phyloP scores from a whole-genome alignment of 2,888 invertebrate species.

The Nemapogon koenigi region DNA sequence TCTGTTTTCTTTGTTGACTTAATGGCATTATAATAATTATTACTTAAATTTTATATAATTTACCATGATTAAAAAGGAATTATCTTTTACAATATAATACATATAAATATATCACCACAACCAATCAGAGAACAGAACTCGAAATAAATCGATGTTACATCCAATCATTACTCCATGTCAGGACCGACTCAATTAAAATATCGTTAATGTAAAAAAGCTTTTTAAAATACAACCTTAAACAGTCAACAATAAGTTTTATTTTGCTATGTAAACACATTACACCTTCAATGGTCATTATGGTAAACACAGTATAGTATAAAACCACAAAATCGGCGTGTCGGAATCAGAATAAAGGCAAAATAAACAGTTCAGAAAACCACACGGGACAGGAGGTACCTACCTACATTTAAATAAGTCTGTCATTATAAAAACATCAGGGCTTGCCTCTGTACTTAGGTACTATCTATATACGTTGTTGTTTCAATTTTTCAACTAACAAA shows the following conservation, averaged over 20 bases:
- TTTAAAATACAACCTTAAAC: constrained; percentile 37
- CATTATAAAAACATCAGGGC: constrained; percentile 42
- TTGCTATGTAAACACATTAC: constrained; percentile 26
- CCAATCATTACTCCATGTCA: constrained; percentile 65
- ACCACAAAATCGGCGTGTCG: constrained; percentile 62
- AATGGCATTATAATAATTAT: neutral
- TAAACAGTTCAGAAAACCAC: constrained; percentile 50
- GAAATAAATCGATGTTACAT: constrained; percentile 63
- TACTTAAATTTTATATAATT: constrained; percentile 1
- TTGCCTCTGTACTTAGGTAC: too few relatives aligned
- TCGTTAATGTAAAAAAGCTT: constrained; percentile 47
- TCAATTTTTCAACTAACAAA: too few relatives aligned
- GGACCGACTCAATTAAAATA: constrained; percentile 65
- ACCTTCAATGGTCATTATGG: constrained; percentile 59
- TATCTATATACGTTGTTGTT: too few relatives aligned
- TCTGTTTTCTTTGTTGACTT: neutral
- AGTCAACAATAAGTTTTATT: constrained; percentile 24
- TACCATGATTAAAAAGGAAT: constrained; percentile 50
- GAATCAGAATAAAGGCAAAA: constrained; percentile 60
- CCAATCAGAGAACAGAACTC: constrained; percentile 63
- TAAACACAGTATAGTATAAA: constrained; percentile 56
- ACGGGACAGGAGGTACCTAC: constrained; percentile 29
- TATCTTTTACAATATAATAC: constrained; percentile 57
- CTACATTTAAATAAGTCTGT: constrained; percentile 35
- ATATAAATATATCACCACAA: constrained; percentile 58